phyloP scores from a whole-genome alignment of 2,113 vertebrate genomes.

The Nestor notabilis region DNA sequence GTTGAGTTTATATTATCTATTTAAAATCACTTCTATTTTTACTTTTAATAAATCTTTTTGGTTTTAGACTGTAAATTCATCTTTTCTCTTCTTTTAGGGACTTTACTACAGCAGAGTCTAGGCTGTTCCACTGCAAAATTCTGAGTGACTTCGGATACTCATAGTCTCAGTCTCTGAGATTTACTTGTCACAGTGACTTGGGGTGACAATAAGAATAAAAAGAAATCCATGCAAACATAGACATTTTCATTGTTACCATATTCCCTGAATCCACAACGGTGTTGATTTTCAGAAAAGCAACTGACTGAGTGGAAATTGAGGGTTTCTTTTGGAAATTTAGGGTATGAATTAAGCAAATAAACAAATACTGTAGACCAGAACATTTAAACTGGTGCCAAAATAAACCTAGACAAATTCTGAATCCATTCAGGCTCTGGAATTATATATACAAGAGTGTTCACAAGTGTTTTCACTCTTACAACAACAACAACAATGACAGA shows the following conservation, averaged over 20 bases:
- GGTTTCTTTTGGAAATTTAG: not conserved
- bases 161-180: not conserved
- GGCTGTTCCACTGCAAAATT: not conserved
- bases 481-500: not conserved
- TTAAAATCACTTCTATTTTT: not conserved
- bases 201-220: not conserved
- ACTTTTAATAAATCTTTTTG: not conserved
- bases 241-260: not conserved
- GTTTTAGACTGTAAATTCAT: not conserved
- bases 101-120: not conserved
- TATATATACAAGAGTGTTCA: not conserved
- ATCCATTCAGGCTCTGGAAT: not conserved
- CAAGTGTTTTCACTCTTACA: not conserved
- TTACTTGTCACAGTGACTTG: not conserved
- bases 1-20: not conserved
- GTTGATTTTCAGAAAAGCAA: not conserved
- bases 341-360: slow-evolving; percentile 29
- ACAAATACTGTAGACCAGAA: not conserved
- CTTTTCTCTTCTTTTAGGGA: not conserved
- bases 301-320: not conserved
- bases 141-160: not conserved
- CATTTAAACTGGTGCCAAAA: slow-evolving; percentile 1
- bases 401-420: not conserved
- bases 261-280: not conserved
- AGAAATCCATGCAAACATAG: not conserved